Base-by-base conservation (phyloP, 2,113 vertebrate species). In the Stigmatopora nigra region DNA sequence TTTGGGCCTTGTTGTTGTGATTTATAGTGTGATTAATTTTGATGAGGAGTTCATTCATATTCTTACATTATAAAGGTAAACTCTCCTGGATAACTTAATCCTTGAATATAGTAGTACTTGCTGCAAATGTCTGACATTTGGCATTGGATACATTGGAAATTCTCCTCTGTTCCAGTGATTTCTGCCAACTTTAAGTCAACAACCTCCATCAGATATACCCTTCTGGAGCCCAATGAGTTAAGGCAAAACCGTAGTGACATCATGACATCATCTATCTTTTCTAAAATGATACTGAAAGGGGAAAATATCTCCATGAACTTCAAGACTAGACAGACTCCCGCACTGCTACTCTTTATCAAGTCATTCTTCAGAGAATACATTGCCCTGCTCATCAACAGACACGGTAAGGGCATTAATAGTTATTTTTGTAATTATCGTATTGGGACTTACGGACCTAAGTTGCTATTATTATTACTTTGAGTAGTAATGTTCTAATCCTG, bases 331-430 rank as follows among this genome's bases (percentile, higher is more conserved):
- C 90, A 90, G 62, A 84, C 88, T 0, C 96, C 97, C 5, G 91
- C 92, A 46, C 82, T 95, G 64, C 89, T 99, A n/a, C 89, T 99
- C 56, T 92, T 92, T 25, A 71, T 93, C 72, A 91, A 62, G 78
- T 95, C 94, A 15, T 92, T 92, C 86, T 91, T 93, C 82, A 89
- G 89, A 71, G 93, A 97, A 58, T 94, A 94, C 58, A 87, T 98
- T 71, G 92, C 92, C 0, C 63, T 96, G 62, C 88, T 94, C 68
- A 88, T 99, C 58, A 91, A 92, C 65, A 90, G 73, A 83, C 93
- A 95, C 0, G 94, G 97, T 99, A 78, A 92, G 92, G 49, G 36
- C 44, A 44, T 5, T 31, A 31, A 31, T 31, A 31, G 1, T 31
- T 31, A 31, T 41, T 1, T 3, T 41, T 41, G 38, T 41, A 41